Conservation (phyloP, 2,888 invertebrate genomes). For the Drosophila demipolita region DNA sequence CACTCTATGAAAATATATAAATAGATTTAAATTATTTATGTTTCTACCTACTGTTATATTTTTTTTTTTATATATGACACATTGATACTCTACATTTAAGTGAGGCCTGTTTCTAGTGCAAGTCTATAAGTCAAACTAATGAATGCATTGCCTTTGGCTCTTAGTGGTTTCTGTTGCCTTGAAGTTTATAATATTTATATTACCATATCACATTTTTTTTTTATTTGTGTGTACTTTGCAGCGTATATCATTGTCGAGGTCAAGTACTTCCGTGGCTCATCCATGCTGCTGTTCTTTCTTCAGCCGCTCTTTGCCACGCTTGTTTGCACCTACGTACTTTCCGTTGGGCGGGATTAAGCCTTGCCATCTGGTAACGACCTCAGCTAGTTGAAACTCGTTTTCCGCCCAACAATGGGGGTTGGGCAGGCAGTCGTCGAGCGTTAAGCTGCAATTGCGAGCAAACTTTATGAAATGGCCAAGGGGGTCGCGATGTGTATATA, state of each 20-base stretch:
- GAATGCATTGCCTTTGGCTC: neutral
- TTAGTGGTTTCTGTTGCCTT: neutral
- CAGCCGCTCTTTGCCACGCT: conserved; percentile 44
- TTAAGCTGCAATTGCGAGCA: conserved; percentile 63
- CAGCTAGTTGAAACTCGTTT: conserved; percentile 68
- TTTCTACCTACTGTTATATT: neutral
- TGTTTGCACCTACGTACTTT: conserved; percentile 63
- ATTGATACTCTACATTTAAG: neutral
- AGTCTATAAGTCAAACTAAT: neutral
- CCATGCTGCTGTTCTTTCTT: conserved; percentile 32
- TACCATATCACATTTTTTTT: conserved; percentile 34
- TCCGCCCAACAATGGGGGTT: conserved; percentile 38
- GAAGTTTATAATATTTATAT: conserved; percentile 45
- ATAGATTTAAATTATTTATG: neutral
- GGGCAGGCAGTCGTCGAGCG: conserved; percentile 32
- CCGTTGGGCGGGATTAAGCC: conserved; percentile 62
- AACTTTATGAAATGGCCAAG: conserved; percentile 67
- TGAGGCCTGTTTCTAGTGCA: neutral
- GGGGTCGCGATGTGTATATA: conserved; percentile 66
- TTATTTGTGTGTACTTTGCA: conserved; percentile 34
- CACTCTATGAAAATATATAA: neutral
- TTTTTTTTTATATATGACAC: neutral
- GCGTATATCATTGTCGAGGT: conserved; percentile 75
- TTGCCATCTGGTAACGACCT: conserved; percentile 77
- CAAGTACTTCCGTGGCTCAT: conserved; percentile 46